These are phyloP conservation scores for Archips xylosteana DNA, from an alignment of 2,888 invertebrate species.

Conservation along the genomic window DNA sequence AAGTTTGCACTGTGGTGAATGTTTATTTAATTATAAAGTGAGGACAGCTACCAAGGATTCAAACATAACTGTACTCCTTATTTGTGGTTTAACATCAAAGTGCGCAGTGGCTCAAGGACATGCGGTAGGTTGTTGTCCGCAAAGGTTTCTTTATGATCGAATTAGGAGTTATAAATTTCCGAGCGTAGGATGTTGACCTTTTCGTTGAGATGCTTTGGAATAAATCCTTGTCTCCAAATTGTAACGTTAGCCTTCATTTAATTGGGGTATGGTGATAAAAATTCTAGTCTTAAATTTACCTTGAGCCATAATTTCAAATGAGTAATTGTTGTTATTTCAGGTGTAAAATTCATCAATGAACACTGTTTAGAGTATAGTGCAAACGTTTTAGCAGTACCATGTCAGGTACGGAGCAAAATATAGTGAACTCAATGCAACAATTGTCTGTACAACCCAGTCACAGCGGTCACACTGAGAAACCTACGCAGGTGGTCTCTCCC, in stretches of 20 bases:
- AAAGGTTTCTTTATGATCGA: constrained; percentile 45
- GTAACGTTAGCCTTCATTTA: constrained; percentile 37
- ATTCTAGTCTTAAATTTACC: constrained; percentile 22
- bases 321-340: constrained; percentile 60
- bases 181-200: constrained; percentile 78
- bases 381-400: constrained; percentile 74
- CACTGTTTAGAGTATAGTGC: constrained; percentile 60
- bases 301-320: constrained; percentile 25
- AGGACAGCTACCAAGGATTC: constrained; percentile 19
- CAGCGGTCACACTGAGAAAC: constrained; percentile 79
- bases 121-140: constrained; percentile 58
- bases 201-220: constrained; percentile 45
- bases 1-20: constrained; percentile 39
- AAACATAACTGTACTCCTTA: constrained; percentile 14
- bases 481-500: constrained; percentile 82
- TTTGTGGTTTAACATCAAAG: constrained; percentile 35
- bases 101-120: constrained; percentile 57
- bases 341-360: constrained; percentile 58
- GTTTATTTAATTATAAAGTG: constrained; percentile 51
- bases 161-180: constrained; percentile 49
- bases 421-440: constrained; percentile 83
- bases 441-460: constrained; percentile 79
- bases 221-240: constrained; percentile 31
- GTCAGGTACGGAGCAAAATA: constrained; percentile 83
- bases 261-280: constrained; percentile 25